Percentiles rank a stretch among this genome's conserved stretches.
These are phyloP conservation scores for Theristicus caerulescens DNA, from an alignment of 2,113 vertebrate genomes.

Conservation along the genomic window DNA sequence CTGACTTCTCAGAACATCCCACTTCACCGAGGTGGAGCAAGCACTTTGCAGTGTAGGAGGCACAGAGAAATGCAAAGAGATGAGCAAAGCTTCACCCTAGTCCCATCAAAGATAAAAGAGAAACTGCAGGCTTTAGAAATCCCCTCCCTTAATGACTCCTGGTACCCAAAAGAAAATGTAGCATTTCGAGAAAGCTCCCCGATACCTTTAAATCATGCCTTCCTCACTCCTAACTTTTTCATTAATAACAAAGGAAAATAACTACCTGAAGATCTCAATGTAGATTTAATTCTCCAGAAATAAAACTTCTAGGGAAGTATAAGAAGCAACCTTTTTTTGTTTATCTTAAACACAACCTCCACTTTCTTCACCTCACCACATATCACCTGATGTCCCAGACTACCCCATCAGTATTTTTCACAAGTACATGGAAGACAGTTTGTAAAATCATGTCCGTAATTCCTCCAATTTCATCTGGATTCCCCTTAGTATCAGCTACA, in stretches of 20 bases:
- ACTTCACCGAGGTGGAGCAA: not conserved
- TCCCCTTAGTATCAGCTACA: not conserved
- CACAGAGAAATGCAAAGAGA: not conserved
- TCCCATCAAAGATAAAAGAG: not conserved
- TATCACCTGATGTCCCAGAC: not conserved
- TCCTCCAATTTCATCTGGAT: not conserved
- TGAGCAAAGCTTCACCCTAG: not conserved
- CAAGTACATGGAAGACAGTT: not conserved
- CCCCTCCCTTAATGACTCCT: not conserved
- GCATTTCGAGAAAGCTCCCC: not conserved
- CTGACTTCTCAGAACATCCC: constrained; percentile 3
- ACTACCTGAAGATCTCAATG: not conserved
- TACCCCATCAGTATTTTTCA: not conserved
- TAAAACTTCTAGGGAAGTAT: not conserved
- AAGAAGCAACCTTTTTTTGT: not conserved
- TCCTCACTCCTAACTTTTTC: not conserved
- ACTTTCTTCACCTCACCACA: not conserved
- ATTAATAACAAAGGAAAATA: not conserved
- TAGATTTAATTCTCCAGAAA: not conserved
- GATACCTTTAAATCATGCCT: not conserved
- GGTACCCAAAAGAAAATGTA: not conserved
- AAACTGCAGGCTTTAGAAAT: not conserved
- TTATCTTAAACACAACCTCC: not conserved
- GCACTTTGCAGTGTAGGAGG: not conserved
- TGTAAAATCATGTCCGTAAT: not conserved